Conservation (phyloP, 2,113 vertebrate species). For the Corythoichthys intestinalis region DNA sequence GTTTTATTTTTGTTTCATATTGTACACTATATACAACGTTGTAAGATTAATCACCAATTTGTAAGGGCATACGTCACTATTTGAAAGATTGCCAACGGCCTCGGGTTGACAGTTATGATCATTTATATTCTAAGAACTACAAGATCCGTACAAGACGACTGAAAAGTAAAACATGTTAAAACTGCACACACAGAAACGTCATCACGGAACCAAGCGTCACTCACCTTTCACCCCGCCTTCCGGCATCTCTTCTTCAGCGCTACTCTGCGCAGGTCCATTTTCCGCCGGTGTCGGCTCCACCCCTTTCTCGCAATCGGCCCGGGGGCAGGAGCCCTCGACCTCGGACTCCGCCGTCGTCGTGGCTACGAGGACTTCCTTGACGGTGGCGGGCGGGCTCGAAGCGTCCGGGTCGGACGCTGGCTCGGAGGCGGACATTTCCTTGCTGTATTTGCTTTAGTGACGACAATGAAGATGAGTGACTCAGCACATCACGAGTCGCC, state of each 20-base stretch:
- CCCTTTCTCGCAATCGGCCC: neutral
- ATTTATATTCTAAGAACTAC: too few species aligned
- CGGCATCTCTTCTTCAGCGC: slow-evolving; percentile 28
- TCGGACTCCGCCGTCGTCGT: neutral
- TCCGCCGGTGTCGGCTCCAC: slow-evolving; percentile 14
- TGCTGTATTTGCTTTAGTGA: neutral
- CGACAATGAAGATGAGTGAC: neutral
- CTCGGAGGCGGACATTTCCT: neutral
- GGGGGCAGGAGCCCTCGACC: neutral
- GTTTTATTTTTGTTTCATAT: too few species aligned
- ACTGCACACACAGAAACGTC: too few species aligned
- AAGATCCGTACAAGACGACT: too few species aligned
- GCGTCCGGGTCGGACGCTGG: neutral
- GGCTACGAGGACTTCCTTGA: slow-evolving; percentile 10
- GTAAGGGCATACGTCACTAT: too few species aligned
- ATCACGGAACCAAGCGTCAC: too few species aligned
- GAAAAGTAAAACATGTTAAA: too few species aligned
- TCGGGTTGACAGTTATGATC: too few species aligned
- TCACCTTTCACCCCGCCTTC: slow-evolving; percentile 4
- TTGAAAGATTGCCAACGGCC: too few species aligned
- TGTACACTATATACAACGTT: too few species aligned
- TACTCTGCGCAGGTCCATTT: neutral
- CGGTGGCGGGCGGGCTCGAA: neutral
- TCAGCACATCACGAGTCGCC: slow-evolving; percentile 1
- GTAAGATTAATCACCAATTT: too few species aligned